phyloP scores from a whole-genome alignment of 2,888 invertebrate genomes.

The Eustalomyia histrio region DNA sequence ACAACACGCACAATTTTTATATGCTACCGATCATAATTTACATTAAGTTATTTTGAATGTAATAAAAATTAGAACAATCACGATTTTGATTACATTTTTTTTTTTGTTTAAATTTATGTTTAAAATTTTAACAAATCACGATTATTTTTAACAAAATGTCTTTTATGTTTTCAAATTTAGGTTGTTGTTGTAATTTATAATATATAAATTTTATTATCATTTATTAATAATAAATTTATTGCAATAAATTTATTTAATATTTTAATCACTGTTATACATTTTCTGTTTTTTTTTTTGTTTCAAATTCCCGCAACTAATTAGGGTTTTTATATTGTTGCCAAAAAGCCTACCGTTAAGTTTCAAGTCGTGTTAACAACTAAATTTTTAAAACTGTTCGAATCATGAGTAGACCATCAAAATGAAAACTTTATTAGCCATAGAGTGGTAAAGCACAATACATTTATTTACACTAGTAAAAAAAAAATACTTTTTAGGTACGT shows the following conservation, averaged over 20 bases:
- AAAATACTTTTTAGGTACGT: slow-evolving; percentile 31
- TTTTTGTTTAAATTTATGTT: background rate
- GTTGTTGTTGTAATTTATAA: background rate
- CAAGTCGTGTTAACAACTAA: slow-evolving; percentile 61
- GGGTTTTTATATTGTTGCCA: background rate
- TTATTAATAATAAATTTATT: background rate
- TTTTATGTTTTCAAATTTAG: background rate
- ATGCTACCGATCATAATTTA: slow-evolving; percentile 46
- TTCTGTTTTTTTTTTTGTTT: background rate
- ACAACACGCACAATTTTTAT: slow-evolving; percentile 38
- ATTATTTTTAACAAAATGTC: background rate
- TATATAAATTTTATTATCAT: background rate
- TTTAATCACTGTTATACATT: background rate
- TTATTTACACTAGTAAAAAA: slow-evolving; percentile 38
- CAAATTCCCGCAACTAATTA: background rate
- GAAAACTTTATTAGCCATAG: slow-evolving; percentile 22
- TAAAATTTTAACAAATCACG: background rate
- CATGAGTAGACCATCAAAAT: slow-evolving; percentile 38
- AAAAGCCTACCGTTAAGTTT: slow-evolving; percentile 53
- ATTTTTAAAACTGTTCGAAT: slow-evolving; percentile 53
- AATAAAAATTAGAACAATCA: slow-evolving; percentile 34
- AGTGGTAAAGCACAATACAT: slow-evolving; percentile 37
- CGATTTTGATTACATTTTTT: slow-evolving; percentile 26
- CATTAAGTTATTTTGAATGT: slow-evolving; percentile 8
- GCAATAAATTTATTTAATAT: background rate